Base-by-base conservation (phyloP, 2,113 vertebrate genomes). In the Ciconia boyciana region DNA sequence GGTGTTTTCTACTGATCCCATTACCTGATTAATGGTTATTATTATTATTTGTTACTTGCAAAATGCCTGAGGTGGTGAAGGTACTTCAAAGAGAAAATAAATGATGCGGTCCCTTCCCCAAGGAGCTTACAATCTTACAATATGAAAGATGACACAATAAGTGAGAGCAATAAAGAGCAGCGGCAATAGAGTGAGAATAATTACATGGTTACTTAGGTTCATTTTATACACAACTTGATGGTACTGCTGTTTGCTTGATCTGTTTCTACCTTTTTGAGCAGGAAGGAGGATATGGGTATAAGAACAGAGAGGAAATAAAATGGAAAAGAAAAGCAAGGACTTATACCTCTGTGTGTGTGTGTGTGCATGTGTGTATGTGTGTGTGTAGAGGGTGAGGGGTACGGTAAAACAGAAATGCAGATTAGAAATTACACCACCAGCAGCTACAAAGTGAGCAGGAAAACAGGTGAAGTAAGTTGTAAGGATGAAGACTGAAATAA, bases 81-180 rank as follows among this genome's bases (percentile, higher is more conserved):
- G 87, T 94, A 91, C 81, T 97, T 95, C 93, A 94, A 85, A 96
- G 89, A 83, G 75, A 92, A 97, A 94, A 95, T 86, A 96, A 96
- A 95, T 93, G 22, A 95, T 93, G 75, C 1, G 2, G 81, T 91
- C 89, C 87, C 48, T 89, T 95, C 89, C 94, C 93, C 78, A 87
- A 95, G 96, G 95, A 97, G 32, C 62, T 82, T 90, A 95, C 54
- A 94, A 49, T 85, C 89, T 89, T 48, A 55, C 66, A 94, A 36
- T 91, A 93, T 96, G 89, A 97, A 95, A 93, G 95, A 96, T 96
- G 94, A 94, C 87, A 96, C 82, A 96, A 77, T 95, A 96, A 97
- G 84, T 77, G 66, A 95, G 62, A 96, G 74, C 62, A 96, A 95
- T 96, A 97, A 96, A 94, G 58, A 95, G 62, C 87, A 90, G 68